These are phyloP conservation scores for Patella pellucida DNA, from an alignment of 2,888 invertebrate genomes.

Conservation along the genomic window DNA sequence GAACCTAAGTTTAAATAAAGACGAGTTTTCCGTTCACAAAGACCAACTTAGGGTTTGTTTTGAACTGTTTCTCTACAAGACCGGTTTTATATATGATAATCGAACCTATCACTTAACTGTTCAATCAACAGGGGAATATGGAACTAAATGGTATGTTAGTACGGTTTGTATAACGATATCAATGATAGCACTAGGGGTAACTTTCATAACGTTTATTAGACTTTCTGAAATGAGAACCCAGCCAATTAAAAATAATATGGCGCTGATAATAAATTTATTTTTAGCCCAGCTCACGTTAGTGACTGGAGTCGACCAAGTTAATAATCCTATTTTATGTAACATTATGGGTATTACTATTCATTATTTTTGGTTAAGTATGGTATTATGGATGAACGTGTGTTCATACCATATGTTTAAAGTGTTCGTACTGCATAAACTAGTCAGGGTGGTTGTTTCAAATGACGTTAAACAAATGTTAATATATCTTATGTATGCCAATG, in stretches of 20 bases:
- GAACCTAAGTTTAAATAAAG: not conserved
- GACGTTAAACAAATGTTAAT: conserved; percentile 22
- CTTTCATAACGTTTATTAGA: conserved; percentile 36
- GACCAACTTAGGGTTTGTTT: not conserved
- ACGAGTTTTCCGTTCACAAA: conserved; percentile 5
- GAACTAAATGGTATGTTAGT: not conserved
- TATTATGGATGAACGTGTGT: conserved; percentile 44
- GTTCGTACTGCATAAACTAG: conserved; percentile 16
- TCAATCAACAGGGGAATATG: not conserved
- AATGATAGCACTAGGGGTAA: conserved; percentile 33
- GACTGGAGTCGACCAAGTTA: conserved; percentile 26
- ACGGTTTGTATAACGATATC: conserved; percentile 26
- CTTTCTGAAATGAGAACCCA: conserved; percentile 34
- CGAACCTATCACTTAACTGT: not conserved
- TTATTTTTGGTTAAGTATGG: conserved; percentile 40
- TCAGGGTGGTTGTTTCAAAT: conserved; percentile 5
- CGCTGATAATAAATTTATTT: conserved; percentile 34
- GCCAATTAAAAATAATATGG: conserved; percentile 41
- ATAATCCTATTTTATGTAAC: conserved; percentile 26
- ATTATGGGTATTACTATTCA: conserved; percentile 39
- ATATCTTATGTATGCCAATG: conserved; percentile 22
- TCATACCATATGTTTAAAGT: conserved; percentile 41
- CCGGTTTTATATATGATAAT: not conserved
- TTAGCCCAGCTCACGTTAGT: conserved; percentile 37
- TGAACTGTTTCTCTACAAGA: not conserved